Evolutionary conservation across 2,113 vertebrate species (phyloP).

Genomic region (Stomatorhinus ivindoensis): DNA sequence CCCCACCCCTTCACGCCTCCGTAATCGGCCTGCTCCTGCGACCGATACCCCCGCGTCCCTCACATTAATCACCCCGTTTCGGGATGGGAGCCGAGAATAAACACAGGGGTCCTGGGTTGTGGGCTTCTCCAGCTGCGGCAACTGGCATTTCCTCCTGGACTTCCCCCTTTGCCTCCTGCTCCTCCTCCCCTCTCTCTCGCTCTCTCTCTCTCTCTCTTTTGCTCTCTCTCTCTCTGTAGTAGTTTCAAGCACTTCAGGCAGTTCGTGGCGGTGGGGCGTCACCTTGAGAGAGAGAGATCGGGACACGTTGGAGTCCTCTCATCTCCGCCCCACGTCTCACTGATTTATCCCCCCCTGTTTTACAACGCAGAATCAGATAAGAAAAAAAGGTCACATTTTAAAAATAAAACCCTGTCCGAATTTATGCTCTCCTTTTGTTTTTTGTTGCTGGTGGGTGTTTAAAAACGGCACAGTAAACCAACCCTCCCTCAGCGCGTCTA

Average conservation of each 20-base stretch:
- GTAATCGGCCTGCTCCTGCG: conserved; percentile 54
- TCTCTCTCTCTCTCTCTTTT: neutral
- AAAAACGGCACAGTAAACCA: neutral
- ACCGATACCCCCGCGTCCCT: conserved; percentile 54
- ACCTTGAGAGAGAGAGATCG: neutral
- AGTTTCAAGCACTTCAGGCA: conserved; percentile 7
- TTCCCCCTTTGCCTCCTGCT: neutral
- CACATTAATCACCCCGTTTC: conserved; percentile 63
- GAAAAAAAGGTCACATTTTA: neutral
- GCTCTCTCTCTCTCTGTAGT: neutral
- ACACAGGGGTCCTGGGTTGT: conserved; percentile 61
- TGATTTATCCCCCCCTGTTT: neutral
- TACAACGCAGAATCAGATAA: neutral
- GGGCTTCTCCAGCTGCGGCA: conserved; percentile 63
- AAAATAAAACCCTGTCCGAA: neutral
- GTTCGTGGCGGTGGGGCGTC: neutral
- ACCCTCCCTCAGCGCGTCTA: neutral
- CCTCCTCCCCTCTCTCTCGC: neutral
- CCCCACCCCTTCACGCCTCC: conserved; percentile 56
- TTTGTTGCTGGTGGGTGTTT: neutral
- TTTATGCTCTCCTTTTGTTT: neutral
- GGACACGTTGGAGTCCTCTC: neutral
- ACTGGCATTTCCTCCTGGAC: conserved; percentile 69
- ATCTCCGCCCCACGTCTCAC: neutral
- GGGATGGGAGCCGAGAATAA: conserved; percentile 60